Base-by-base conservation (phyloP, 2,797 vertebrate species). In the Falco columbarius region DNA sequence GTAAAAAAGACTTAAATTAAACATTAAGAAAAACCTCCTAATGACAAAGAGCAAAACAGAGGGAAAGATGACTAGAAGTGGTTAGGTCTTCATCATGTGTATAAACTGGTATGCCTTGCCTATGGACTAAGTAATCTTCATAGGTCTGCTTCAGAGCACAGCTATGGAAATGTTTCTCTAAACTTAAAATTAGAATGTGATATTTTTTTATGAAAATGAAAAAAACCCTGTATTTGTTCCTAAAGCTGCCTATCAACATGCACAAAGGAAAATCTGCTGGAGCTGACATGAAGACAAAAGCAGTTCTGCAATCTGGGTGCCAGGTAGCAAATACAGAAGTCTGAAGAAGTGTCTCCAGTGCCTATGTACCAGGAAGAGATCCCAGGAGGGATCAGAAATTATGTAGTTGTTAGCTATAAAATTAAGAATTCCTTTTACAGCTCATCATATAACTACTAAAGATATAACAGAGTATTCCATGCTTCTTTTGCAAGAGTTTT, bases 361-460 rank as follows among this genome's bases (percentile, higher is more conserved):
- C 26, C 26, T 15, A 3, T 0, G 0, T 1, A 73, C 13, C 38
- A 44, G 30, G 36, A 46, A 49, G 16, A 8, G 7, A 51, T 29
- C 32, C 8, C 18, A 30, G 34, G 10, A 36, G 16, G 40, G n/a
- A 52, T 32, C 30, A 56, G 23, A 49, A 71, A 62, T 54, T 47
- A 42, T 2, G 17, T 2, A 34, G 26, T 10, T 17, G 14, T 32
- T 86, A 58, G 30, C 12, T 47, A 14, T 15, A 46, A 54, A 67
- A 65, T 29, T 24, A 81, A 44, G 10, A 89, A 58, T 54, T 81
- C 54, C 7, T 79, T 62, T 59, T 66, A 56, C 4, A 70, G 7
- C 22, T 54, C 22, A n/a, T 52, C 17, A 42, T 30, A 52, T 34
- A 75, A 21, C 26, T 46, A 34, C 13, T 34, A 49, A 90, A 82